Conservation (phyloP, 2,113 vertebrate genomes). For the Athene cunicularia region DNA sequence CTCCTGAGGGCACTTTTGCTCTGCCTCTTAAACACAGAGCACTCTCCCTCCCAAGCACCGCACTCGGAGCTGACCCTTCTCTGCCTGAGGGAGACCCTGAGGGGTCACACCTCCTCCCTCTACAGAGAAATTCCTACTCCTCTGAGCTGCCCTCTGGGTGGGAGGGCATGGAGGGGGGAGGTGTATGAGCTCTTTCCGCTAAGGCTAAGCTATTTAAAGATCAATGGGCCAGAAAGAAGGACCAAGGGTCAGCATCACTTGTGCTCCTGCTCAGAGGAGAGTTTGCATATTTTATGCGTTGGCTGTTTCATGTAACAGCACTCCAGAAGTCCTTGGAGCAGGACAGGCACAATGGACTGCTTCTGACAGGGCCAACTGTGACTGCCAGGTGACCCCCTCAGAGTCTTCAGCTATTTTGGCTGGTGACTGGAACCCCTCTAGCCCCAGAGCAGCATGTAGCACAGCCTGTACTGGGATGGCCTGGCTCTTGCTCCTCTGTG, state of each 20-base stretch:
- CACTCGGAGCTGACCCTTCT: background rate
- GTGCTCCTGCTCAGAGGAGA: background rate
- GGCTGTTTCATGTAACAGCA: background rate
- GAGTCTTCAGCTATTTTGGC: background rate
- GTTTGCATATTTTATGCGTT: background rate
- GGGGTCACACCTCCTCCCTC: background rate
- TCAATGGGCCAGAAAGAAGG: constrained; percentile 6
- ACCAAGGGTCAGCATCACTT: background rate
- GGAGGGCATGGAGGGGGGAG: background rate
- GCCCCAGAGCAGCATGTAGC: background rate
- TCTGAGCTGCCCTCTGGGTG: background rate
- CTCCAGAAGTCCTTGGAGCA: background rate
- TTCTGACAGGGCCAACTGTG: background rate
- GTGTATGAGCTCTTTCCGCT: background rate
- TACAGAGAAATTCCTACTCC: background rate
- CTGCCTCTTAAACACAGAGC: background rate
- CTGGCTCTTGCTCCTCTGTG: background rate
- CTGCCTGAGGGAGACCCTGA: background rate
- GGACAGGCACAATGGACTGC: background rate
- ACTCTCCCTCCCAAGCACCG: background rate
- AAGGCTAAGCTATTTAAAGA: background rate
- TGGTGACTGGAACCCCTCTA: background rate
- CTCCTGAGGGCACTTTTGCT: background rate
- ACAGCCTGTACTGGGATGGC: background rate
- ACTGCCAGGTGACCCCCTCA: background rate